Conservation (phyloP, 1,140 invertebrate genomes). For the Apis cerana region DNA sequence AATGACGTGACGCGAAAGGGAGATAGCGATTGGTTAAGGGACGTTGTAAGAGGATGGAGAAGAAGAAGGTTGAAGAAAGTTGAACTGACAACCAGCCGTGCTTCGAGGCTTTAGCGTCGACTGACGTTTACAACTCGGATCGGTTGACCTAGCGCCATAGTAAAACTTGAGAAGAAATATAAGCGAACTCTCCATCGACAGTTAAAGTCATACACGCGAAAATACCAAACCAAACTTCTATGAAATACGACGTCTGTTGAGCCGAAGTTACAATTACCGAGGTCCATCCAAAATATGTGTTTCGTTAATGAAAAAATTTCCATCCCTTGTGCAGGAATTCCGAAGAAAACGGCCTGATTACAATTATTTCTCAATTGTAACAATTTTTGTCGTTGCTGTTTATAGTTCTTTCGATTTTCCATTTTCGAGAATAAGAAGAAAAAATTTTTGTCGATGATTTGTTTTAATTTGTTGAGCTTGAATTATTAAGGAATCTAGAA, state of each 20-base stretch:
- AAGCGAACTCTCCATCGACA: conserved; percentile 74
- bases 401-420: too few species aligned
- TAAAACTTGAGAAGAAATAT: conserved; percentile 77
- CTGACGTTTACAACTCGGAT: conserved; percentile 72
- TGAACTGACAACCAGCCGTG: conserved; percentile 46
- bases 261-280: conserved; percentile 38
- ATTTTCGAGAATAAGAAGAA: too few species aligned
- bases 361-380: neutral
- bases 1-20: neutral
- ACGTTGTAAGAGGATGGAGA: conserved; percentile 28
- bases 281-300: conserved; percentile 54
- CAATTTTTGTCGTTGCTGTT: neutral
- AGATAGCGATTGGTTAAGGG: neutral
- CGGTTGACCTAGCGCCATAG: conserved; percentile 71
- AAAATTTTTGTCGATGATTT: too few species aligned
- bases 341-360: neutral
- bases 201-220: conserved; percentile 78
- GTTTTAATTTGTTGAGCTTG: too few species aligned
- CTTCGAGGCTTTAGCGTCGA: conserved; percentile 58
- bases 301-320: conserved; percentile 67
- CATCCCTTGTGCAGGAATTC: conserved; percentile 22
- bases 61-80: conserved; percentile 48
- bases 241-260: conserved; percentile 72
- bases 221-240: conserved; percentile 72
- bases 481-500: too few species aligned